A percentile compares a stretch with the other conserved stretches of the same genome.
These are phyloP conservation scores for Lingula anatina DNA, from an alignment of 2,888 invertebrate species.

Conservation along the genomic window DNA sequence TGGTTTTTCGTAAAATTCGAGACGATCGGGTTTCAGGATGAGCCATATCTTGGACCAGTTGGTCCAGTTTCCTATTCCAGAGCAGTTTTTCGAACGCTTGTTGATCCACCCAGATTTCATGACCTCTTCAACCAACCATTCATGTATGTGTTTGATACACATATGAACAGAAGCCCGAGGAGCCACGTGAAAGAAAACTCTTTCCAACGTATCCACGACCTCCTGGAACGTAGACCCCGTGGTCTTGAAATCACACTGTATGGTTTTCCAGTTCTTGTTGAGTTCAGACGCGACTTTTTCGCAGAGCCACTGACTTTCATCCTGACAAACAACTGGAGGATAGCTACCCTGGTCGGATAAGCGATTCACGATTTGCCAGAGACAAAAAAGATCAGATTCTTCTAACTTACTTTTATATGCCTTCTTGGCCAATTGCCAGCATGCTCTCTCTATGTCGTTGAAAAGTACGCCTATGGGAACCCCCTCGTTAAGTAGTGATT, in stretches of 20 bases:
- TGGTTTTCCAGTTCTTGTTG: constrained; percentile 1
- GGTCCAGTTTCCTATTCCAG: constrained; percentile 19
- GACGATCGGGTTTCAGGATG: constrained; percentile 10
- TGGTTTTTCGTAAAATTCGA: constrained; percentile 9
- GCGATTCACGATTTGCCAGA: constrained; percentile 16
- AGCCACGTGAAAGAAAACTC: constrained; percentile 1
- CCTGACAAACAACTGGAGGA: constrained; percentile 10
- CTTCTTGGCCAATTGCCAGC: constrained; percentile 1
- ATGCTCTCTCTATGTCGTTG: constrained; percentile 6
- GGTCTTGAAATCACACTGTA: not conserved
- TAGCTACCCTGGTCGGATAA: constrained; percentile 10
- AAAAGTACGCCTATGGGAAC: not conserved
- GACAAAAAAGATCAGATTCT: constrained; percentile 4
- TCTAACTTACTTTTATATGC: constrained; percentile 6
- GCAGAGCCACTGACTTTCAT: constrained; percentile 10
- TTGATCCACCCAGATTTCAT: constrained; percentile 14
- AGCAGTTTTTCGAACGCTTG: constrained; percentile 12
- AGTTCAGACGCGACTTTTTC: constrained; percentile 9
- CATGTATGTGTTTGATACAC: constrained; percentile 11
- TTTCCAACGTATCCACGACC: constrained; percentile 3
- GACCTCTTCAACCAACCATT: constrained; percentile 16
- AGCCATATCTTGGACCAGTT: constrained; percentile 16
- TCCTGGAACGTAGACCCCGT: constrained; percentile 2
- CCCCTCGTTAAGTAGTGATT: constrained; percentile 1
- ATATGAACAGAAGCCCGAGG: not conserved